Conservation (phyloP, 2,113 vertebrate genomes). For the Trogon surrucura region DNA sequence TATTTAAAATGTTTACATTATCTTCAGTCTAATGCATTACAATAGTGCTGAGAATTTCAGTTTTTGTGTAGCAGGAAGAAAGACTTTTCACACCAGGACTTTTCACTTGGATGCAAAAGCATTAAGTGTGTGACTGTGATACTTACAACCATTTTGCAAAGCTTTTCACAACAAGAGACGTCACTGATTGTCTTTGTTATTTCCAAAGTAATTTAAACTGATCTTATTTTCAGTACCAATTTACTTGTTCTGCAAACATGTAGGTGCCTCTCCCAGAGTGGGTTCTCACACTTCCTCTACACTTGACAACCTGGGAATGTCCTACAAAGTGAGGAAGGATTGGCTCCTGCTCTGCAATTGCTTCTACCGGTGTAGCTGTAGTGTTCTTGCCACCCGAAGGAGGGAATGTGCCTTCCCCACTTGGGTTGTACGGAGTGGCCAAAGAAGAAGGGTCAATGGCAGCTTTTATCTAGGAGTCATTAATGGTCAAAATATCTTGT, state of each 20-base stretch:
- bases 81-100: background rate
- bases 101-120: no score
- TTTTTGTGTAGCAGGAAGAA: background rate
- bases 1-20: background rate
- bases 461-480: background rate
- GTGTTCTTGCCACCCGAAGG: rapidly evolving
- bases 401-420: background rate
- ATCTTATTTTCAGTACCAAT: background rate
- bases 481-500: background rate
- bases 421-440: rapidly evolving
- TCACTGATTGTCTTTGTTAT: background rate
- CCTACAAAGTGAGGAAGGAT: background rate
- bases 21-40: background rate
- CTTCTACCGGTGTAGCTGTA: background rate
- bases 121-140: no score
- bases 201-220: background rate
- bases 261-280: background rate
- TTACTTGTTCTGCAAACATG: background rate
- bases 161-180: background rate
- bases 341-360: background rate
- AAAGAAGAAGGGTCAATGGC: background rate
- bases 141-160: background rate
- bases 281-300: background rate
- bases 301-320: no score
- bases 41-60: background rate